These are phyloP conservation scores for Meghimatium bilineatum DNA, from an alignment of 2,888 invertebrate species.

Conservation along the genomic window DNA sequence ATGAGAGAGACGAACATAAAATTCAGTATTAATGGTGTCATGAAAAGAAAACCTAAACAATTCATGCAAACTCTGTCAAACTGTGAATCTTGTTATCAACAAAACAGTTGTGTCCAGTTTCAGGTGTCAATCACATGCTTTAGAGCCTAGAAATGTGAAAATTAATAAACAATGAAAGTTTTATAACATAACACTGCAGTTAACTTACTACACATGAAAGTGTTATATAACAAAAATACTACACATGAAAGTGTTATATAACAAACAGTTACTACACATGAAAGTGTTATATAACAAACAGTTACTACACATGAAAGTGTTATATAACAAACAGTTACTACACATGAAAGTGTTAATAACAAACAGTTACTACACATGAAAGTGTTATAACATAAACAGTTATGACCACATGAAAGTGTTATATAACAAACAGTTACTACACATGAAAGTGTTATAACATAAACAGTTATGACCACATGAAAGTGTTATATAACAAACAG, in stretches of 20 bases:
- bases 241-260: background rate
- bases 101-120: background rate
- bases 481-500: too few species aligned
- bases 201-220: too few species aligned
- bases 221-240: background rate
- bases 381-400: too few species aligned
- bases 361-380: too few species aligned
- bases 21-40: background rate
- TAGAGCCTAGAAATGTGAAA: background rate
- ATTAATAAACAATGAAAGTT: background rate
- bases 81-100: background rate
- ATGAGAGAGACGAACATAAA: background rate
- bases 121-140: conserved; percentile 44
- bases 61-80: background rate
- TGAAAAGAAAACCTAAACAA: background rate
- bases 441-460: too few species aligned
- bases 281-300: too few species aligned
- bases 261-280: too few species aligned
- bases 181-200: too few species aligned
- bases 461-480: too few species aligned
- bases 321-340: background rate
- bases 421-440: too few species aligned
- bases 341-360: background rate
- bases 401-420: too few species aligned
- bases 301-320: too few species aligned